These are phyloP conservation scores for Drosophila formosana DNA, from an alignment of 2,888 invertebrate genomes.

Conservation along the genomic window DNA sequence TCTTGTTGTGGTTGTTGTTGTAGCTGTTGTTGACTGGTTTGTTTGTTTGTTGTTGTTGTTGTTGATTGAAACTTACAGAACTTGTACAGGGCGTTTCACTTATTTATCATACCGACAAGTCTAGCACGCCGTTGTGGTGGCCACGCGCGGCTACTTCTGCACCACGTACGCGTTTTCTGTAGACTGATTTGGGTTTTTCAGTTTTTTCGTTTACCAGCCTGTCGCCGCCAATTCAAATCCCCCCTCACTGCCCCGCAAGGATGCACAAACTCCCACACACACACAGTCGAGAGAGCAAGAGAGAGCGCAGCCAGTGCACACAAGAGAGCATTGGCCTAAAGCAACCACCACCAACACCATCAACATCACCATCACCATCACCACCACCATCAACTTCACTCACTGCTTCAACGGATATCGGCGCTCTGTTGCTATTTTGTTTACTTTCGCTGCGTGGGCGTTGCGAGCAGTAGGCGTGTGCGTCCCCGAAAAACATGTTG, in stretches of 20 bases:
- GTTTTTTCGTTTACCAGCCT: conserved; percentile 73
- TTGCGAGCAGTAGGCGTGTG: conserved; percentile 28
- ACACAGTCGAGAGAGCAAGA: conserved; percentile 5
- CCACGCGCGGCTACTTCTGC: conserved; percentile 85
- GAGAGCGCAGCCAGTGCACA: conserved; percentile 46
- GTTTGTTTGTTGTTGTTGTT: conserved; percentile 29
- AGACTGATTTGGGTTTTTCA: conserved; percentile 83
- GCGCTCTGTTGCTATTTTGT: conserved; percentile 80
- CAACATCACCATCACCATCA: conserved; percentile 42
- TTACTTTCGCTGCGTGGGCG: conserved; percentile 69
- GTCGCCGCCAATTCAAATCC: conserved; percentile 30
- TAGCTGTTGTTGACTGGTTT: conserved; percentile 10
- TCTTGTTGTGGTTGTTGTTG: conserved; percentile 30
- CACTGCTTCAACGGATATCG: conserved; percentile 32
- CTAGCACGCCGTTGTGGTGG: conserved; percentile 85
- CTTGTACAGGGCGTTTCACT: conserved; percentile 86
- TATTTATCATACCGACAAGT: conserved; percentile 86
- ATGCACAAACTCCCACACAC: conserved; percentile 62
- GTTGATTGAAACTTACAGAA: conserved; percentile 84
- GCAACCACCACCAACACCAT: conserved; percentile 44
- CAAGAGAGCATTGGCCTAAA: conserved; percentile 42
- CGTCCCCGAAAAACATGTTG: not conserved
- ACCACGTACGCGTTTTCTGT: conserved; percentile 86
- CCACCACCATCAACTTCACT: conserved; percentile 17
- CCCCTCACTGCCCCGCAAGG: conserved; percentile 54